A percentile compares a stretch with the other conserved stretches of the same genome.
Evolutionary conservation across 2,113 vertebrate genomes (phyloP).

Genomic region (Cariama cristata): DNA sequence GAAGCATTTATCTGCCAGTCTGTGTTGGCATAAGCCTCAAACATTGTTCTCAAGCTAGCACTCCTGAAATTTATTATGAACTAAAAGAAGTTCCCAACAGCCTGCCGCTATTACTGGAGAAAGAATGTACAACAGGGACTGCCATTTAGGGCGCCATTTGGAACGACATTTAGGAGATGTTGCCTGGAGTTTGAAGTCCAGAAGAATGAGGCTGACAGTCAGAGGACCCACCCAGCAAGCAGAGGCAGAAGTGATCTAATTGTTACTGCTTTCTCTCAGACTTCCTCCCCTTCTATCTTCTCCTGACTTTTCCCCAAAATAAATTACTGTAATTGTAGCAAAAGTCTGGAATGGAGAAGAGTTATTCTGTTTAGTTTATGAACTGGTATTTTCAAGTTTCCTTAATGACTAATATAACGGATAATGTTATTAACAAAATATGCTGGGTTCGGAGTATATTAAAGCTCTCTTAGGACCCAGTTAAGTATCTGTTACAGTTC

Average conservation of each 20-base stretch:
- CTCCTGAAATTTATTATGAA: conserved; percentile 66
- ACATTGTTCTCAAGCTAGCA: conserved; percentile 57
- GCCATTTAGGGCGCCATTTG: conserved; percentile 49
- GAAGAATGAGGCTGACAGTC: conserved; percentile 59
- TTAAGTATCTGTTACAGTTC: neutral
- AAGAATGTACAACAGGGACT: conserved; percentile 55
- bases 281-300: neutral
- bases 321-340: conserved; percentile 42
- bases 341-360: conserved; percentile 17
- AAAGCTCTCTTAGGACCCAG: conserved; percentile 8
- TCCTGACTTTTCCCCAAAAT: conserved; percentile 26
- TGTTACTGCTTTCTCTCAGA: conserved; percentile 29
- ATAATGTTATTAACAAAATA: conserved; percentile 50
- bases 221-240: conserved; percentile 46
- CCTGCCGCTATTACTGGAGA: conserved; percentile 50
- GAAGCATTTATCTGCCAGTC: conserved; percentile 29
- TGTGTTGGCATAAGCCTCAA: conserved; percentile 40
- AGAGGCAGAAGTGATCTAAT: conserved; percentile 31
- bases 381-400: conserved; percentile 65
- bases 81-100: conserved; percentile 48
- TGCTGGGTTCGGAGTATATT: neutral
- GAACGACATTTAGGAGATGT: neutral
- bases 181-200: conserved; percentile 35
- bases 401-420: conserved; percentile 36
- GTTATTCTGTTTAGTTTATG: conserved; percentile 38